Conservation (phyloP, 2,888 invertebrate species). For the Andricus quercusramuli region DNA sequence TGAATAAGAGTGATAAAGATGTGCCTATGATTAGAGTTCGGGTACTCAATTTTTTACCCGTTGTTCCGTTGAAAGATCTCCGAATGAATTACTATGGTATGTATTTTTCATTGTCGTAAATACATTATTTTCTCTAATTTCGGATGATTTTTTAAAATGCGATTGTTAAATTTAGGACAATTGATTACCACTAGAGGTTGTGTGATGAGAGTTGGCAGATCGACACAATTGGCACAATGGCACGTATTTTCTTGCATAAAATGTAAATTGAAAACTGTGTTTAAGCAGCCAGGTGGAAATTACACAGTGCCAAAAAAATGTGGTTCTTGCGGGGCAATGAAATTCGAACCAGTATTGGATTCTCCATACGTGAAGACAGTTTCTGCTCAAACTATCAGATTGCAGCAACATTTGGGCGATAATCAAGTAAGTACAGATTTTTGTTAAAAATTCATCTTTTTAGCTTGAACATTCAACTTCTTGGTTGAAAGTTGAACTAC, state of each 20-base stretch:
- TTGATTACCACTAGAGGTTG: conserved; percentile 91
- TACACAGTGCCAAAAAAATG: conserved; percentile 82
- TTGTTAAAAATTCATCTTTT: too few species aligned
- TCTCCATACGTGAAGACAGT: conserved; percentile 87
- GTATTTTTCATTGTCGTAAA: conserved; percentile 56
- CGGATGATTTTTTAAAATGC: conserved; percentile 30
- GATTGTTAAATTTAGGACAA: conserved; percentile 80
- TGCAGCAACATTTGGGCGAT: conserved; percentile 88
- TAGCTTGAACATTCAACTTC: too few species aligned
- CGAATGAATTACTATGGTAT: conserved; percentile 88
- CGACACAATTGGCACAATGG: conserved; percentile 86
- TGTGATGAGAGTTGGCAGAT: conserved; percentile 89
- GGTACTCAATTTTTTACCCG: conserved; percentile 83
- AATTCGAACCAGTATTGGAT: conserved; percentile 83
- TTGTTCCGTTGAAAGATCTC: conserved; percentile 84
- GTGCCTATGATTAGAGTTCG: conserved; percentile 80
- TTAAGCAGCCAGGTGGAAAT: conserved; percentile 82
- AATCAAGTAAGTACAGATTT: conserved; percentile 80
- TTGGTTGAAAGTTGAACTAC: too few species aligned
- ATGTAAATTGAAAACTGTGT: conserved; percentile 80
- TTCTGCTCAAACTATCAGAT: conserved; percentile 89
- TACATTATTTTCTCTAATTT: conserved; percentile 29
- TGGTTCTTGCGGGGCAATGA: conserved; percentile 82
- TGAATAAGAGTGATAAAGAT: conserved; percentile 76
- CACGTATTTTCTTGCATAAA: conserved; percentile 88